These are phyloP conservation scores for Erythrocebus patas DNA, from an alignment of 2,113 vertebrate species.

Conservation along the genomic window DNA sequence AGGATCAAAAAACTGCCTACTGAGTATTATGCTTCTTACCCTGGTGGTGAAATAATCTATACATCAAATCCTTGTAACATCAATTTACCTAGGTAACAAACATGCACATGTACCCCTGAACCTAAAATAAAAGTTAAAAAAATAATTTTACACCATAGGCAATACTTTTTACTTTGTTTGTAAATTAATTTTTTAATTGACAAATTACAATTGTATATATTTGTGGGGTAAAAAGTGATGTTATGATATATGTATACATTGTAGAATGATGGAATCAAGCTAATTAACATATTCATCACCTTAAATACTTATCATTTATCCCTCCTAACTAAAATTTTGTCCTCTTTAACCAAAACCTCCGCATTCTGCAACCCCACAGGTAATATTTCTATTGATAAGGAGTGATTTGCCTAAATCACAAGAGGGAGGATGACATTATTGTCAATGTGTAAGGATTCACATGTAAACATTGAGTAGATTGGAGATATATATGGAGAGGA, in stretches of 20 bases:
- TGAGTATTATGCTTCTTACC: too few species aligned
- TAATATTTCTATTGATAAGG: background rate
- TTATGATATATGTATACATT: background rate
- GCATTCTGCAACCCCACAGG: background rate
- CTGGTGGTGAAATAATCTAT: too few species aligned
- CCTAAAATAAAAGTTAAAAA: too few species aligned
- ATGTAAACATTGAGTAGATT: background rate
- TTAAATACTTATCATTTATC: background rate
- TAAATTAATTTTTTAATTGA: background rate
- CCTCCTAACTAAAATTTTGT: background rate
- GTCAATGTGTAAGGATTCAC: background rate
- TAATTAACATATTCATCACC: background rate
- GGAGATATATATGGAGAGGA: background rate
- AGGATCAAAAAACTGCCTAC: too few species aligned
- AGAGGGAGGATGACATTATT: background rate
- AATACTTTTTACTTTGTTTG: background rate
- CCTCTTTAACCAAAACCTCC: background rate
- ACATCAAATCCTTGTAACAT: too few species aligned
- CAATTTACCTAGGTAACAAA: too few species aligned
- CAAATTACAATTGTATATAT: background rate
- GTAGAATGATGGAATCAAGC: background rate
- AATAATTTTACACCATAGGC: background rate
- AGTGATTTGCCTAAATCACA: background rate
- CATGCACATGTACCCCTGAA: too few species aligned
- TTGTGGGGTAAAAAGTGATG: too few species aligned